These are phyloP conservation scores for Brachirus orientalis DNA, from an alignment of 2,113 vertebrate species.

Conservation along the genomic window DNA sequence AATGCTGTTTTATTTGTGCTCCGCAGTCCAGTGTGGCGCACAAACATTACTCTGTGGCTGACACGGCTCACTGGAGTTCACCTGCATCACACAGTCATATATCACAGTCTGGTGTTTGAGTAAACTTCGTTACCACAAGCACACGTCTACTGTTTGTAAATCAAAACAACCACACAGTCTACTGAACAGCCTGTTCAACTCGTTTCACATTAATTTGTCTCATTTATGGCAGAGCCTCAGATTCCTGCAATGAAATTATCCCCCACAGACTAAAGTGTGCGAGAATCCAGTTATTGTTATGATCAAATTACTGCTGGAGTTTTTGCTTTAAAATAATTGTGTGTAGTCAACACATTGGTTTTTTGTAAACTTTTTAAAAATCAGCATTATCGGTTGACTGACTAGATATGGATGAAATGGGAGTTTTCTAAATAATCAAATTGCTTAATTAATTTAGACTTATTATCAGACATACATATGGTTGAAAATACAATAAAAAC, in stretches of 20 bases:
- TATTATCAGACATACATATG: too few relatives aligned
- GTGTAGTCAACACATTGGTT: too few relatives aligned
- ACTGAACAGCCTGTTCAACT: constrained; percentile 1
- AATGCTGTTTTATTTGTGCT: neutral
- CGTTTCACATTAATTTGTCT: constrained; percentile 10
- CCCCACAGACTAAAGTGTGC: neutral
- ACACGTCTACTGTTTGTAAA: neutral
- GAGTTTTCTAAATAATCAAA: too few relatives aligned
- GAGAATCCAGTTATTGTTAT: neutral
- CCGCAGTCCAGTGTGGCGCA: neutral
- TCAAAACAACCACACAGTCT: neutral
- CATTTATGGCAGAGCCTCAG: neutral
- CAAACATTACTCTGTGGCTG: neutral
- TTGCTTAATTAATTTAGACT: too few relatives aligned
- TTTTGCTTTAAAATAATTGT: constrained; percentile 1
- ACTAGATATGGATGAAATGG: too few relatives aligned
- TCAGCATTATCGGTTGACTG: too few relatives aligned
- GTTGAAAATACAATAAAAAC: too few relatives aligned
- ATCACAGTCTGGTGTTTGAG: neutral
- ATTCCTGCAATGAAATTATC: neutral
- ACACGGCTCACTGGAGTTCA: neutral
- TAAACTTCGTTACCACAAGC: neutral
- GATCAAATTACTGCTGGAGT: neutral
- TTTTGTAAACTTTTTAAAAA: too few relatives aligned
- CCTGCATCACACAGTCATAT: neutral